A percentile compares a stretch with the other conserved stretches of the same genome.
These are phyloP conservation scores for Cerastis rubricosa DNA, from an alignment of 2,888 invertebrate genomes.

Conservation along the genomic window DNA sequence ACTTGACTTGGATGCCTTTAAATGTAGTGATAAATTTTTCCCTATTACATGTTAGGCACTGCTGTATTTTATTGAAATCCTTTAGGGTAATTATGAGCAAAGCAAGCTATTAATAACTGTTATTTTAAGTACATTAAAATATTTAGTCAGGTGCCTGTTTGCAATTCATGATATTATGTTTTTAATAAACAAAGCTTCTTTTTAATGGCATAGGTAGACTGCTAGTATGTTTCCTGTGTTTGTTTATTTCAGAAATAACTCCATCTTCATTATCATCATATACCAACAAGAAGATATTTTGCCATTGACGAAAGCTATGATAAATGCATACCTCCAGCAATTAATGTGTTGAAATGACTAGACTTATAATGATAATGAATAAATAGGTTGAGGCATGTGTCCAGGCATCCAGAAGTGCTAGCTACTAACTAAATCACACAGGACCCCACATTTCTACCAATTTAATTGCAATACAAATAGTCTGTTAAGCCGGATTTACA, in stretches of 20 bases:
- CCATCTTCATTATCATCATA: neutral
- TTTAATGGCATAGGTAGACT: neutral
- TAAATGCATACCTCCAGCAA: neutral
- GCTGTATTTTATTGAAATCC: neutral
- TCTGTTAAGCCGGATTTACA: too few species aligned
- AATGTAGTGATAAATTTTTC: neutral
- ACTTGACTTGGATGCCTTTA: neutral
- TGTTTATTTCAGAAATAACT: constrained; percentile 20
- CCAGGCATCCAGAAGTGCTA: neutral
- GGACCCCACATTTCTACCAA: neutral
- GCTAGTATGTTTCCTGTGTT: neutral
- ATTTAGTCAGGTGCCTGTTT: constrained; percentile 7
- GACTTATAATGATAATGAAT: neutral
- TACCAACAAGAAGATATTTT: constrained; percentile 5
- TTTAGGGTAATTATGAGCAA: neutral
- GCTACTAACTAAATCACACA: neutral
- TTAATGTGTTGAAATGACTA: neutral
- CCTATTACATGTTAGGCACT: neutral
- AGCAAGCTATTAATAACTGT: constrained; percentile 10
- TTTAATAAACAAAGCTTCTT: neutral
- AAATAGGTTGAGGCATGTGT: too few species aligned
- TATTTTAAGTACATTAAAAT: constrained; percentile 6
- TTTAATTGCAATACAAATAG: neutral
- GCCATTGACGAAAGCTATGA: neutral
- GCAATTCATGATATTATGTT: neutral